Evolutionary conservation across 2,888 invertebrate species (phyloP).

Genomic region (Aethes cnicana): DNA sequence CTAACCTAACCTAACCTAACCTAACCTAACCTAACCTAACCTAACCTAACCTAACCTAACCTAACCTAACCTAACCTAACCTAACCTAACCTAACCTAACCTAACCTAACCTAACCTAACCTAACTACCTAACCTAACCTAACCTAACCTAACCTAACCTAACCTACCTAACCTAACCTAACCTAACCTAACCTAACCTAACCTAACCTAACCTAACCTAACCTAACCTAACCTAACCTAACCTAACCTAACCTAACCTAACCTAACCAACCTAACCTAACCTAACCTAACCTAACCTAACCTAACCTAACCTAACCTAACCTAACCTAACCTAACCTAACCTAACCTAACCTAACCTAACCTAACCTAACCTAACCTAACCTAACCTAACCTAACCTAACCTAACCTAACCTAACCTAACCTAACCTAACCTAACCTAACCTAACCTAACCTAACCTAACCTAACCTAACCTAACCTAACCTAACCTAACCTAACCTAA

Average conservation of each 20-base stretch:
- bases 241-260: too few relatives aligned
- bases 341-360: constrained; percentile 24
- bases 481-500: constrained; percentile 8
- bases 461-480: constrained; percentile 8
- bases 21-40: constrained; percentile 26
- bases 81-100: too few relatives aligned
- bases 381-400: constrained; percentile 26
- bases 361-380: constrained; percentile 26
- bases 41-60: constrained; percentile 26
- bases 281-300: constrained; percentile 24
- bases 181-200: too few relatives aligned
- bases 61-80: constrained; percentile 29
- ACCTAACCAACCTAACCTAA: constrained; percentile 27
- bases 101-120: too few relatives aligned
- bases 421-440: constrained; percentile 10
- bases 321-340: constrained; percentile 28
- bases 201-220: too few relatives aligned
- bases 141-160: too few relatives aligned
- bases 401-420: constrained; percentile 28
- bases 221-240: too few relatives aligned
- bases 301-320: constrained; percentile 12
- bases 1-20: constrained; percentile 24
- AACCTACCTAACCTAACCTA: too few relatives aligned
- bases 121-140: too few relatives aligned
- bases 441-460: constrained; percentile 1